These are phyloP conservation scores for Dinocampus coccinellae DNA, from an alignment of 2,888 invertebrate genomes.

Conservation along the genomic window DNA sequence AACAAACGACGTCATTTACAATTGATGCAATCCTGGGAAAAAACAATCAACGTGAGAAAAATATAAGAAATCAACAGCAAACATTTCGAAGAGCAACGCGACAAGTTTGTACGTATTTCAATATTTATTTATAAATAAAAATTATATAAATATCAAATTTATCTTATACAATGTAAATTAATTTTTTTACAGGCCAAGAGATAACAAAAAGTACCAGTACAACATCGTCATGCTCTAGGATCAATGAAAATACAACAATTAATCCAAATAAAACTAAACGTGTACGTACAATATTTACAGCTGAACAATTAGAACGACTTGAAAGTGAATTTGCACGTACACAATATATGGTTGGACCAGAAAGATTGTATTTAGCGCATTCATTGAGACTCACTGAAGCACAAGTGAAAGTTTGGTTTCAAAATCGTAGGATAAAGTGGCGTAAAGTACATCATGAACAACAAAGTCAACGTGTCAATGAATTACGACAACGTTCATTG, in stretches of 20 bases:
- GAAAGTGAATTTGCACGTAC: slow-evolving; percentile 96
- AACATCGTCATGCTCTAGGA: slow-evolving; percentile 60
- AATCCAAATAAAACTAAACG: slow-evolving; percentile 79
- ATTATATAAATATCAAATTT: too few relatives aligned
- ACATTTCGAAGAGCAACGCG: slow-evolving; percentile 54
- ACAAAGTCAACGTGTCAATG: slow-evolving; percentile 87
- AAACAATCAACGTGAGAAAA: slow-evolving; percentile 67
- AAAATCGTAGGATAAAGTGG: slow-evolving; percentile 96
- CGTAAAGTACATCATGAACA: slow-evolving; percentile 93
- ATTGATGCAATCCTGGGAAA: slow-evolving; percentile 90
- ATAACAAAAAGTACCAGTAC: slow-evolving; percentile 67
- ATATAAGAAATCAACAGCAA: slow-evolving; percentile 57
- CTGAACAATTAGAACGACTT: slow-evolving; percentile 92
- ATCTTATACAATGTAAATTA: too few relatives aligned
- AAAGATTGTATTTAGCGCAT: slow-evolving; percentile 91
- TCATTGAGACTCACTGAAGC: slow-evolving; percentile 89
- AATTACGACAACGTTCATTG: slow-evolving; percentile 65
- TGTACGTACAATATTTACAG: slow-evolving; percentile 96
- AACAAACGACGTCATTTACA: slow-evolving; percentile 82
- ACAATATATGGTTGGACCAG: slow-evolving; percentile 98
- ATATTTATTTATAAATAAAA: neutral
- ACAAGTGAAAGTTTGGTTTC: slow-evolving; percentile 78
- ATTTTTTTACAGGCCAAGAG: slow-evolving; percentile 63
- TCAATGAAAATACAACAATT: slow-evolving; percentile 51
- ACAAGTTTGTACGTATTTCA: slow-evolving; percentile 43